Evolutionary conservation across 2,888 invertebrate genomes (phyloP), one percentile per base, ranked within the genome.

Genomic region (Caprella mutica): DNA sequence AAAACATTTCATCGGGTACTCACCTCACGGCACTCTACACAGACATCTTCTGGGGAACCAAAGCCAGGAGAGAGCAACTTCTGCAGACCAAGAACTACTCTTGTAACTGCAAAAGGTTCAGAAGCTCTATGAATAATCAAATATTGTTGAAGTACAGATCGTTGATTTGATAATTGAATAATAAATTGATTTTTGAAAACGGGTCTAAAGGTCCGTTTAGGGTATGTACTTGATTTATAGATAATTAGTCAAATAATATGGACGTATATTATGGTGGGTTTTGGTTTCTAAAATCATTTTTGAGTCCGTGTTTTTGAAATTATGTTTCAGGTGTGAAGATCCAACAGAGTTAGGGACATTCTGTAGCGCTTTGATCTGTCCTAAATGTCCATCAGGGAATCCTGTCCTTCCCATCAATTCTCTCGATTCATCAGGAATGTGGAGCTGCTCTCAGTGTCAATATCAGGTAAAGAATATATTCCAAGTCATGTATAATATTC

Each of bases 321-420:
- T n/a, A n/a, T n/a, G n/a, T n/a, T 43, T 33, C 9, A 54, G 66
- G 17, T 66, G 66, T 35, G 21, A 24, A 2, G 66, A 66, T 50
- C 63, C 63, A 8, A 64, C 66, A 12, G 66, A 66, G 44, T 55
- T 64, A 8, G 58, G 59, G 38, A 61, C 66, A 12, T 54, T 60
- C 52, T 65, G 65, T 48, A 64, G 64, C 2, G 59, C 65, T 8
- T 52, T 65, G 17, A 17, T 59, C 8, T 58, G 64, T 33, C 58
- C 55, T 1, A 39, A 52, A 6, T 64, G 64, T 30, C 19, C 50
- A 5, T 48, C 58, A 9, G 26, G 33, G 2, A 82, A 82, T 27
- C 77, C 75, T 61, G 73, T 81, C 6, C 72, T 83, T 0, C 83
- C 84, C 0, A 73, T 77, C 30, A 55, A 79, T 77, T 3, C 83